Base-by-base conservation (phyloP, 2,113 vertebrate genomes). In the Orcinus orca region DNA sequence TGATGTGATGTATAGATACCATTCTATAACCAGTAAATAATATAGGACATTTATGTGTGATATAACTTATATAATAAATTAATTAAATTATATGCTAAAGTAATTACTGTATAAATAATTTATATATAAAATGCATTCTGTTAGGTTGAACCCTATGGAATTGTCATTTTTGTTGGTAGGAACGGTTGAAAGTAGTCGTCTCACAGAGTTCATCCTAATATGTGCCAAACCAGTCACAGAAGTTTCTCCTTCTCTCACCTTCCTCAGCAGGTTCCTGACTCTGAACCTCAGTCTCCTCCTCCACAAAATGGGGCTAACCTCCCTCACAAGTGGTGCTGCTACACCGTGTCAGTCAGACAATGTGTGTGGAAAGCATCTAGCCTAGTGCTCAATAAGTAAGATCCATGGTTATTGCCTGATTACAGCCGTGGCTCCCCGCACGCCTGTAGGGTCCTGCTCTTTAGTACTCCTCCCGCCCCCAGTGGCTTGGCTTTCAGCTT, bases 301-400 rank as follows among this genome's bases (percentile, higher is more conserved):
- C 55, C 29, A 4, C 55, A 21, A 38, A 71, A 44, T 50, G n/a
- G 84, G 17, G 9, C 50, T 8, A 60, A 55, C 29, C 8, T 53
- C 6, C 11, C 50, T 33, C 8, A 17, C 8, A 15, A 15, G 0
- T 1, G 26, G 20, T 31, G 25, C 21, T 33, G 26, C 79, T 47
- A 0, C 33, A 0, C 26, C 31, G 3, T 11, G 12, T n/a, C n/a
- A 4, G 4, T 41, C 53, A 71, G 38, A 29, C 13, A 4, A 0
- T 11, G 2, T 18, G 29, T 44, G 26, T 53, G 58, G 60, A 44
- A 29, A 25, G 31, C 41, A 50, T 1, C 50, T 67, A 18, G 29
- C 55, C 3, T 10, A 2, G 70, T 5, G 53, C 50, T 81, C 41
- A 31, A 0, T 33, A 77, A 87, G 58, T 10, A 50, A 31, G 14